Evolutionary conservation across 1,140 invertebrate species (phyloP), one percentile per base, ranked within the genome.

Genomic region (Papilio dardanus): DNA sequence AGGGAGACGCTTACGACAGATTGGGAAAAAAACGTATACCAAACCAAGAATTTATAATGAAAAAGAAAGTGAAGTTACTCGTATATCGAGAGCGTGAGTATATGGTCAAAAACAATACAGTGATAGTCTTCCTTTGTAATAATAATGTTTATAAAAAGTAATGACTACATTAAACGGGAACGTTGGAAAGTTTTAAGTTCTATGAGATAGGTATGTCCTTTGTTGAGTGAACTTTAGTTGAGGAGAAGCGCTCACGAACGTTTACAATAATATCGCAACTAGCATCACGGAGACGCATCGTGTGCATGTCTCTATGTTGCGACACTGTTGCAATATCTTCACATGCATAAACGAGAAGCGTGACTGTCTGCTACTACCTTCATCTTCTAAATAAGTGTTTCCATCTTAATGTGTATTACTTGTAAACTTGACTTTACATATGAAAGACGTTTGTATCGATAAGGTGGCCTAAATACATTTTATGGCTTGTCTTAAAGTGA

Each of bases 251-350:
- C 83, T 90, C 90, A 90, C 88, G 90, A 92, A 80, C 80, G 82
- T 81, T 79, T 87, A 83, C 87, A 89, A 86, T 82, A 83, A 84
- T 88, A 86, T 89, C 82, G 84, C 87, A 88, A 88, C 79, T 66
- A 76, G 74, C 84, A 90, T 87, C 82, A 88, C 76, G 77, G 75
- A 74, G 83, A 54, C 76, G 80, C 78, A 84, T 84, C 83, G 83
- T 87, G 84, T 79, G 77, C 81, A 80, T 79, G 81, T 81, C n/a
- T n/a, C 78, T 78, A 78, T 74, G 76, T 78, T 77, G 74, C 77
- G 76, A 79, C 77, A 76, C 80, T 74, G 62, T 79, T 75, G 65
- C 31, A 66, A 66, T 66, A 5, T 28, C 24, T 62, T 62, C 3
- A 62, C 28, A 62, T 62, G 54, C 24, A 28, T 4, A 62, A 14